Base-by-base conservation (phyloP, 2,113 vertebrate genomes). In the Sclerurus mexicanus region DNA sequence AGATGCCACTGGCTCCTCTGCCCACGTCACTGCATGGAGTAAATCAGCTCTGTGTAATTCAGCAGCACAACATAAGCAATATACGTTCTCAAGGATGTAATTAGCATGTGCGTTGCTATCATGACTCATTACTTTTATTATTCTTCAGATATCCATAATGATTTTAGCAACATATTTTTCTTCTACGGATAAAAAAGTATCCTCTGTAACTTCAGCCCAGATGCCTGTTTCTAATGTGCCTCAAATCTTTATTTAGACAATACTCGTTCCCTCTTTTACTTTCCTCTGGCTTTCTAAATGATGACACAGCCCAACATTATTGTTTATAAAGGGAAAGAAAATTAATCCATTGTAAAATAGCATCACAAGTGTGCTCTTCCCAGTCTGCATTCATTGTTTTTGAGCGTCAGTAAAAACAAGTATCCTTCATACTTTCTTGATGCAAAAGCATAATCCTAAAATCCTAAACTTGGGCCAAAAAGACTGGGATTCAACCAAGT, bases 361-460 rank as follows among this genome's bases (percentile, higher is more conserved):
- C 56, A 87, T n/a, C 39, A 56, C 39, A 86, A 73, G 62, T 46
- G 60, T 22, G 49, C 40, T 84, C 52, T 90, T n/a, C 72, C 46
- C 56, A 56, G 71, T 40, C 47, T 64, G 71, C 63, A 63, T 56
- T 82, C 72, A 75, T 22, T 81, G 53, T 6, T 78, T 69, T 82
- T 74, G 73, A 93, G 91, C 58, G 78, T n/a, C 71, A 55, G 20
- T 82, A 75, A 94, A 75, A 94, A 93, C 59, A 88, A 96, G 49
- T 6, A 3, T 63, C 60, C 52, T 95, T 80, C 89, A 91, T 84
- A 71, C 82, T 84, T 94, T 71, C 74, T 92, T 95, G 82, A 95
- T 92, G 71, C 85, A 95, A 96, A 97, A 71, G 85, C 85, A 95
- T n/a, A 68, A 96, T 75, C 89, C 94, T 90, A 95, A 93, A 87